Evolutionary conservation across 2,888 invertebrate genomes (phyloP), one percentile per base, ranked within the genome.

Genomic region (Cryptocephalus primarius): DNA sequence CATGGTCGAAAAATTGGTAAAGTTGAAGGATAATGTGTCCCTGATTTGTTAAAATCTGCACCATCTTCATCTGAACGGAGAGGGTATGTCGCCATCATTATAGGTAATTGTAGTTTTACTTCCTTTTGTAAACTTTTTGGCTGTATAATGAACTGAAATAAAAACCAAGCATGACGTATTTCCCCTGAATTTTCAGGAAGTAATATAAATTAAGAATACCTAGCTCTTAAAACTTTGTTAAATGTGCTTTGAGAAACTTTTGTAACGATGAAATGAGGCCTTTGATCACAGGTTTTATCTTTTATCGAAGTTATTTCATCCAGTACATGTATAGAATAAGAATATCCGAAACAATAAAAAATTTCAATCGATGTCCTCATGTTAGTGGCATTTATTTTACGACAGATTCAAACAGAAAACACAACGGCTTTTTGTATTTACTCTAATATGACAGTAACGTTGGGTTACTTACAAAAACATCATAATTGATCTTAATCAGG

Each of bases 81-180:
- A 1, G 93, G 93, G 71, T 93, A 94, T 10, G 93, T 93, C 31
- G 91, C 93, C 72, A 94, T 76, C 64, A 92, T 80, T 52, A 94
- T 89, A 9, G 93, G 93, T 63, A 93, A 75, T 69, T 93, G 93
- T 4, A 94, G 75, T 67, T 91, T 92, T 44, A 93, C 85, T 66
- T 90, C 88, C 68, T 92, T 92, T 67, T 92, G 91, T 62, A 92
- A 74, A 60, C 89, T 90, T 71, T 90, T 91, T 49, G 93, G 92
- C 66, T 86, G 87, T 62, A 93, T 85, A 58, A 90, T 84, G 68
- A 93, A 92, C 89, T 89, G 72, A 38, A 71, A 71, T 53, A 55
- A 22, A n/a, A n/a, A n/a, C n/a, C n/a, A n/a, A n/a, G n/a, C n/a
- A n/a, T n/a, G n/a, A n/a, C n/a, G n/a, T n/a, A n/a, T n/a, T n/a